Base-by-base conservation (phyloP, 1,140 invertebrate species). In the Macrosteles quadrilineatus region DNA sequence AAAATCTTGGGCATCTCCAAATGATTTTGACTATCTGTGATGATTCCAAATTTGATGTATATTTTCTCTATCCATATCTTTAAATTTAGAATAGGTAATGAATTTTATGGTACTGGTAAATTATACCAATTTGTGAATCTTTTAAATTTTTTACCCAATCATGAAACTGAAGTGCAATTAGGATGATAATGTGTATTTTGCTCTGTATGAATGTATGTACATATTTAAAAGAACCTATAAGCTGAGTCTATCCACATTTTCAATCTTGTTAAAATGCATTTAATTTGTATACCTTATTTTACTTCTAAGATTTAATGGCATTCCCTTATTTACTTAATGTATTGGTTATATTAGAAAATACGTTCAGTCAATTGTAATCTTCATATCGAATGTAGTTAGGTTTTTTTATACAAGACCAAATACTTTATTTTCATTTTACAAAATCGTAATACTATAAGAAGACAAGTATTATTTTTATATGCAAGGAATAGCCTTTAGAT, bases 1-100 rank as follows among this genome's bases (percentile, higher is more conserved):
- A 17, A 65, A 70, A 72, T 73, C 73, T 74, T 72, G 73, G 73
- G 73, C 57, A 67, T 66, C 47, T 70, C 69, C 73, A 71, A 72
- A 62, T 68, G 67, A 73, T 59, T 73, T 72, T 69, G 69, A 72
- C 73, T 75, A 70, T 75, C 74, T 75, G 74, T 75, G 74, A 75
- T 75, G 73, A 72, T 71, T 71, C 74, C 69, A 75, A 75, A 73
- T 75, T 72, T 67, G 73, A 73, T 75, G 72, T 75, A 75, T 75
- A 75, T 75, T 75, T 75, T 75, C 72, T 72, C 69, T 75, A 73
- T 72, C 45, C 67, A 66, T 72, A 72, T 67, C 59, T 72, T 69
- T 72, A 68, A 71, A 68, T 62, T 36, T 69, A 67, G 65, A 67
- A 14, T 67, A 67, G 65, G 29, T 43, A 66, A 45, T 40, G 40